Evolutionary conservation across 2,113 vertebrate species (phyloP), one percentile per base, ranked within the genome.

Genomic region (Oceanodroma tethys): DNA sequence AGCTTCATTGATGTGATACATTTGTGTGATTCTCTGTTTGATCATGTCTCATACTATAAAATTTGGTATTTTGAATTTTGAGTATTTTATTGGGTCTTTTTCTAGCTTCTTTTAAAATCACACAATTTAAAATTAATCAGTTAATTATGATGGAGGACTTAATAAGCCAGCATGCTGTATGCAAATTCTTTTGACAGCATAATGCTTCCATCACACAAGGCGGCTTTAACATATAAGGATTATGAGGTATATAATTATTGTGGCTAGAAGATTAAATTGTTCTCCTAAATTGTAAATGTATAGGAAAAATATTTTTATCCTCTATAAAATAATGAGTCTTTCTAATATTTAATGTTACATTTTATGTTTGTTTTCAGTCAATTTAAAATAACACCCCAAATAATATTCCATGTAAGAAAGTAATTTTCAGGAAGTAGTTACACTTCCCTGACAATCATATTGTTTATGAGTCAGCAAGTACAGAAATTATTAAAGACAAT

Each of bases 401-500:
- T 91, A 93, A 95, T 92, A 92, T 88, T 95, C 45, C 58, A 52
- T 83, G 40, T 63, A 86, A 91, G 56, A 91, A 85, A 95, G 63
- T 92, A 71, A 95, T 97, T 97, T 97, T 68, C 89, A 88, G 89
- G 76, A 97, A 97, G 65, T 91, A 81, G 94, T 81, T 95, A 58
- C 42, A 81, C 16, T 84, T 93, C 89, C 50, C 78, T 96, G 82
- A 85, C 82, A 94, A 88, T 96, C 90, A 95, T 86, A 71, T 95
- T 97, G 75, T 97, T 97, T 98, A 95, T 97, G 85, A 98, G 95
- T 98, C 96, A 98, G 88, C 86, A 97, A 93, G 91, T 96, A 85
- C 58, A 97, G 93, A 97, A 97, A 97, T 98, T 97, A 97, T 95
- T 97, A 97, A 97, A 93, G 95, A 96, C 96, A 97, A 97, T 96